A percentile compares a stretch with the other conserved stretches of the same genome.
phyloP scores from a whole-genome alignment of 2,888 invertebrate genomes.

The Rhyacophila evoluta region DNA sequence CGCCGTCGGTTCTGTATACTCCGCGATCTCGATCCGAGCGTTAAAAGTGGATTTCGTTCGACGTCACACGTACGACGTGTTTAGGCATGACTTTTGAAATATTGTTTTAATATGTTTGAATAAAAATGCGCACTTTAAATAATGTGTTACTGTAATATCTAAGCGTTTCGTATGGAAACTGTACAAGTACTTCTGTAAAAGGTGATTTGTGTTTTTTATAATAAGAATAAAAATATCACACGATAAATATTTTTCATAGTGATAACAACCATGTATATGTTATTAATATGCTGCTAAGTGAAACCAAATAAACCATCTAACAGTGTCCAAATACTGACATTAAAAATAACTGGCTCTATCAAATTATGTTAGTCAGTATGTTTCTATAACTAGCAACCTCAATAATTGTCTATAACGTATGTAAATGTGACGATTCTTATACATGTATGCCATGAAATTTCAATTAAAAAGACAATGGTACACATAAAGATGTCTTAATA shows the following conservation, averaged over 20 bases:
- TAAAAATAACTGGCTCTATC: no score
- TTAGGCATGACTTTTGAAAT: constrained; percentile 24
- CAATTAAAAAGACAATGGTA: no score
- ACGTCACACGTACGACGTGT: constrained; percentile 1
- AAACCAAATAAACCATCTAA: no score
- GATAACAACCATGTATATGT: neutral
- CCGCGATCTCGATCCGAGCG: neutral
- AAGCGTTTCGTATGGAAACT: neutral
- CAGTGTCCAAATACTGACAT: no score
- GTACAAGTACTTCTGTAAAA: neutral
- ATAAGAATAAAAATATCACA: neutral
- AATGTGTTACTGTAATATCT: constrained; percentile 4
- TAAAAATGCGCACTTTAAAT: constrained; percentile 22
- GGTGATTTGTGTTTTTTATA: constrained; percentile 3
- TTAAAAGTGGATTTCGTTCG: neutral
- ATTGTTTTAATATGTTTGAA: constrained; percentile 16
- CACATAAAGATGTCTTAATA: no score
- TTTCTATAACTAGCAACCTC: no score
- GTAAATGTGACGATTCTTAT: no score
- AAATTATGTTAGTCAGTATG: no score
- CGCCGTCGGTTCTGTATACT: neutral
- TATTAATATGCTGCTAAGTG: no score
- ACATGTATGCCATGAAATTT: no score
- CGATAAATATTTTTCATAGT: neutral
- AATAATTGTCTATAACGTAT: no score